These are phyloP conservation scores for Beaufortia kweichowensis DNA, from an alignment of 2,113 vertebrate species.

Conservation along the genomic window DNA sequence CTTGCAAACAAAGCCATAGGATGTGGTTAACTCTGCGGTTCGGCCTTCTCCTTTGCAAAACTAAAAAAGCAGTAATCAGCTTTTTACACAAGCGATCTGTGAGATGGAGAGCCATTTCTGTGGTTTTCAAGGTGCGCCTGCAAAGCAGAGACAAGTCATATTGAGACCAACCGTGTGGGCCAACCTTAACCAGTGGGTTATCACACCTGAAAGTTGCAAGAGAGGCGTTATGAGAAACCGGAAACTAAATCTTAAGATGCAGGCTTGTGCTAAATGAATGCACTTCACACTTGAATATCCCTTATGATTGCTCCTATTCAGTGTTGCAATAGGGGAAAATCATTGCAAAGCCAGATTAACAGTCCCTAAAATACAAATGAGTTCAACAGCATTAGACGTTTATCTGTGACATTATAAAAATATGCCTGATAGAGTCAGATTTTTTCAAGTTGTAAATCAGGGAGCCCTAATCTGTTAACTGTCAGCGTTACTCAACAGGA, in stretches of 20 bases:
- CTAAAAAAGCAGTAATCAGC: slow-evolving; percentile 36
- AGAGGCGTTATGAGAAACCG: slow-evolving; percentile 21
- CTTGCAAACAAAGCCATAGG: slow-evolving; percentile 34
- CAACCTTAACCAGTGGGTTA: slow-evolving; percentile 33
- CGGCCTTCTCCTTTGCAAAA: slow-evolving; percentile 36
- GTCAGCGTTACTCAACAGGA: too few species aligned
- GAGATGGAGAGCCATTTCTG: slow-evolving; percentile 19
- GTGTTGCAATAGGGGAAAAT: background rate
- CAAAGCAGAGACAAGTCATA: slow-evolving; percentile 30
- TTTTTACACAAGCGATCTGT: slow-evolving; percentile 5
- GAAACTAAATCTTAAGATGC: slow-evolving; percentile 32
- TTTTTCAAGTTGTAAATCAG: too few species aligned
- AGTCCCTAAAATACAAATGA: background rate
- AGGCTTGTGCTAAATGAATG: background rate
- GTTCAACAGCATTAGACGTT: background rate
- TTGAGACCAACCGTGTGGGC: slow-evolving; percentile 7
- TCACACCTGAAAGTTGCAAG: slow-evolving; percentile 40
- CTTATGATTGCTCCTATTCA: background rate
- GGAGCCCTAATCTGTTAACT: too few species aligned
- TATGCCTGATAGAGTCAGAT: too few species aligned
- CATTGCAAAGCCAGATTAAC: background rate
- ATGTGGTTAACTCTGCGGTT: slow-evolving; percentile 42
- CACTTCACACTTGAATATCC: background rate
- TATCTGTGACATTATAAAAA: background rate
- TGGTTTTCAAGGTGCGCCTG: slow-evolving; percentile 5